These are phyloP conservation scores for Platalea minor DNA, from an alignment of 2,797 vertebrate genomes.

Conservation along the genomic window DNA sequence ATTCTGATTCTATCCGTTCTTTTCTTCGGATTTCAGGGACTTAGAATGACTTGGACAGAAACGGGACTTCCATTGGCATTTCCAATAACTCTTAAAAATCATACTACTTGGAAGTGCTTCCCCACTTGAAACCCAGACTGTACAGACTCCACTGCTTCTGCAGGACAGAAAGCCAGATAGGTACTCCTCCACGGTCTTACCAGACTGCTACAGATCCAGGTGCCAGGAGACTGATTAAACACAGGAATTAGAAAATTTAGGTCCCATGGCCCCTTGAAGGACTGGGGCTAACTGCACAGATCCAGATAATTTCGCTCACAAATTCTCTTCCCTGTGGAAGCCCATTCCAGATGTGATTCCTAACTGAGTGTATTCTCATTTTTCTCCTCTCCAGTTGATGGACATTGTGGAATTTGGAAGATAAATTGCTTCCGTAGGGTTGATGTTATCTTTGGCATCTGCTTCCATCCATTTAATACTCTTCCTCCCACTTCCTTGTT, in stretches of 20 bases:
- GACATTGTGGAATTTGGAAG: constrained; percentile 45
- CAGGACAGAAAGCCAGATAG: not conserved
- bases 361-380: not conserved
- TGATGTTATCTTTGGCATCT: constrained; percentile 83
- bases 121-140: not conserved
- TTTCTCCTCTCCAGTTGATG: not conserved
- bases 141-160: not conserved
- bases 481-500: constrained; percentile 74
- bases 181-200: not conserved
- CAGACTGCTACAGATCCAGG: not conserved
- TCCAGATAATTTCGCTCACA: not conserved
- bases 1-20: not conserved
- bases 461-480: constrained; percentile 28
- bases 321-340: not conserved
- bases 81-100: not conserved
- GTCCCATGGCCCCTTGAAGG: not conserved
- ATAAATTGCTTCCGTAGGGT: constrained; percentile 79
- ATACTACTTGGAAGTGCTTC: not conserved
- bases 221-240: not conserved
- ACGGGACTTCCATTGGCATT: not conserved
- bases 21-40: not conserved
- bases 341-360: not conserved
- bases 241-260: not conserved
- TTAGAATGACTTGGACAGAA: not conserved
- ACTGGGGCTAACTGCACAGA: not conserved